Conservation (phyloP, 2,113 vertebrate genomes). For the Myodes glareolus region DNA sequence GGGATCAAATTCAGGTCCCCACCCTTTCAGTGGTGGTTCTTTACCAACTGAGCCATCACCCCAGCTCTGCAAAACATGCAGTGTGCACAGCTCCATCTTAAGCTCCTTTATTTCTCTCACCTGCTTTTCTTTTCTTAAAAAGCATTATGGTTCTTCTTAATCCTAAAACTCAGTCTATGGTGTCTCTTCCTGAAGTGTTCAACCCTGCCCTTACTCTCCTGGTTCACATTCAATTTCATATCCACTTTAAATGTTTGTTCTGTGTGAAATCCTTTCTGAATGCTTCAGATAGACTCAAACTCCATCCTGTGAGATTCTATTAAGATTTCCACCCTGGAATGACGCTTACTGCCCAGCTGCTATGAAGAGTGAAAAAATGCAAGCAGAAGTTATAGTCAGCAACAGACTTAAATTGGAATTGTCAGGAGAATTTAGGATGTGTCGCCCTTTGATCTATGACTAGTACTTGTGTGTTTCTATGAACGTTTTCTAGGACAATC, state of each 20-base stretch:
- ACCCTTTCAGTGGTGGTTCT: not conserved
- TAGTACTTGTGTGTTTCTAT: not conserved
- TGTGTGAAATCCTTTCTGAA: not conserved
- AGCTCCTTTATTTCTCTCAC: not conserved
- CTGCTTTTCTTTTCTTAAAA: not conserved
- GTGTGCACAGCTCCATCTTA: not conserved
- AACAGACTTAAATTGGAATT: slow-evolving; percentile 7
- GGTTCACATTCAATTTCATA: not conserved
- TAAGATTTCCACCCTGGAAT: not conserved
- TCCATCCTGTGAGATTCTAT: not conserved
- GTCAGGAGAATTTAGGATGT: not conserved
- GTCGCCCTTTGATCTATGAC: not conserved
- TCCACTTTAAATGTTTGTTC: not conserved
- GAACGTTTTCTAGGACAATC: not conserved
- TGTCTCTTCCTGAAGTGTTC: not conserved
- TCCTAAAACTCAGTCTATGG: not conserved
- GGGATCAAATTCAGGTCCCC: not conserved
- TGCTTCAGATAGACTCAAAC: not conserved
- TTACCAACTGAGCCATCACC: not conserved
- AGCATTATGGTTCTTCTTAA: not conserved
- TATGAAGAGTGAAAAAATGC: not conserved
- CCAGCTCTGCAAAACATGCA: not conserved
- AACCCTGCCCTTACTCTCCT: not conserved
- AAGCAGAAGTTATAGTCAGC: not conserved
- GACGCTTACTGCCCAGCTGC: not conserved